phyloP scores from a whole-genome alignment of 2,888 invertebrate species.

The Drosophila glabriapex region DNA sequence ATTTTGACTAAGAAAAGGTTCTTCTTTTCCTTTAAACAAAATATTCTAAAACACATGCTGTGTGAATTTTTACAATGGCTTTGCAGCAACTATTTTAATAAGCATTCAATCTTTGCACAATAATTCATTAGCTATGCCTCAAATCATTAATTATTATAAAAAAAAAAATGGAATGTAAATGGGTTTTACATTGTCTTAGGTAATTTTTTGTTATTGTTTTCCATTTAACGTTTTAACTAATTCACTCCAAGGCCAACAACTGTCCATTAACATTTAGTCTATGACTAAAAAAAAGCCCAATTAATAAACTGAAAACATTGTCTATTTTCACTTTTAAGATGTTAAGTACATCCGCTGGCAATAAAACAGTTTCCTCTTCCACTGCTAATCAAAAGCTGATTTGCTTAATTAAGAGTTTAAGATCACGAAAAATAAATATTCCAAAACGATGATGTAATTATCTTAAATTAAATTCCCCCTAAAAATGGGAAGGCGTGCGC shows the following conservation, averaged over 20 bases:
- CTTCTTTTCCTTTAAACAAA: neutral
- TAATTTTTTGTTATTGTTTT: slow-evolving; percentile 21
- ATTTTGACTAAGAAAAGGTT: neutral
- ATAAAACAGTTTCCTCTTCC: slow-evolving; percentile 50
- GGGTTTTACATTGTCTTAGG: slow-evolving; percentile 14
- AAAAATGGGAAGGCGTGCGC: slow-evolving; percentile 66
- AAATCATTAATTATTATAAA: slow-evolving; percentile 43
- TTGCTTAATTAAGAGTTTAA: slow-evolving; percentile 65
- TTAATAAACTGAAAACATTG: slow-evolving; percentile 13
- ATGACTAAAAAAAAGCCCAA: neutral
- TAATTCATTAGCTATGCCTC: slow-evolving; percentile 16
- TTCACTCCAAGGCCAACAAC: slow-evolving; percentile 25
- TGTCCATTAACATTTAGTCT: slow-evolving; percentile 12
- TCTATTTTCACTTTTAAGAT: slow-evolving; percentile 38
- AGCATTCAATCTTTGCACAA: slow-evolving; percentile 18
- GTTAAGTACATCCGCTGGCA: slow-evolving; percentile 52
- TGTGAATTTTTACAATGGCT: slow-evolving; percentile 5
- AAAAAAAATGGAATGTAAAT: slow-evolving; percentile 40
- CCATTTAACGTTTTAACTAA: neutral
- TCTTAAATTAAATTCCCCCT: slow-evolving; percentile 7
- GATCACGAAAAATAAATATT: slow-evolving; percentile 23
- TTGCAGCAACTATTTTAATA: slow-evolving; percentile 17
- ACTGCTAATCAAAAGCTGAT: slow-evolving; percentile 50
- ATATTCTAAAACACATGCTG: neutral
- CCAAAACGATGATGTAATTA: slow-evolving; percentile 42